These are phyloP conservation scores for Cirrhinus mrigala DNA, from an alignment of 2,797 vertebrate genomes.

Conservation along the genomic window DNA sequence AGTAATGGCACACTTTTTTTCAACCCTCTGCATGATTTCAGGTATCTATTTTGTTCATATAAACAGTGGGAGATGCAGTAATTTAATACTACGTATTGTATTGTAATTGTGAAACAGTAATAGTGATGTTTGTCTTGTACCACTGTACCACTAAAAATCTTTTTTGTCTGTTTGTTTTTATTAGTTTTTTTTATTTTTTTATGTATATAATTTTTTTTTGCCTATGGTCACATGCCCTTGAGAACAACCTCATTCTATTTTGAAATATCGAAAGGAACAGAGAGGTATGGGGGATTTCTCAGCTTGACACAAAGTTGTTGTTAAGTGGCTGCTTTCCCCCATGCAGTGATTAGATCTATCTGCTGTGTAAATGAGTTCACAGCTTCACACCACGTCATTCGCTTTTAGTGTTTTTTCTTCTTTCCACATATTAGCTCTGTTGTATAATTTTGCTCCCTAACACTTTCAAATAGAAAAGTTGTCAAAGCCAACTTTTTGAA, in stretches of 20 bases:
- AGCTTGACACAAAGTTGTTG: constrained; percentile 48
- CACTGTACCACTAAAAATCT: background rate
- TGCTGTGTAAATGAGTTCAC: constrained; percentile 57
- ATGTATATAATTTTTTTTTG: too few relatives aligned
- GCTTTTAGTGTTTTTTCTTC: background rate
- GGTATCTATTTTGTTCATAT: background rate
- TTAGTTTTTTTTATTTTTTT: background rate
- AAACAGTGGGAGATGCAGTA: background rate
- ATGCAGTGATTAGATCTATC: constrained; percentile 51
- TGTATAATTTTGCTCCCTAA: constrained; percentile 16
- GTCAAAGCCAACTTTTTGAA: constrained; percentile 13
- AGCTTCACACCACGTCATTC: constrained; percentile 47
- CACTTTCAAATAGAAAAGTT: constrained; percentile 3
- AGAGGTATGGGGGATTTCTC: constrained; percentile 26
- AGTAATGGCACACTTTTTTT: constrained; percentile 6
- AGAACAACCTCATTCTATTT: constrained; percentile 9
- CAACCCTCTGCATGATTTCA: background rate
- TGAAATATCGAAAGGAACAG: constrained; percentile 19
- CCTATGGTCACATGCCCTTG: constrained; percentile 11
- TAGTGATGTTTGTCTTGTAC: background rate
- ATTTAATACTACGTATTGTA: background rate
- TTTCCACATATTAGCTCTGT: background rate
- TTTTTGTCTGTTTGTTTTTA: background rate
- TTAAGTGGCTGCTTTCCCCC: constrained; percentile 49
- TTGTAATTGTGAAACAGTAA: background rate